Conservation (phyloP, 2,888 invertebrate species). For the Catocala fraxini region DNA sequence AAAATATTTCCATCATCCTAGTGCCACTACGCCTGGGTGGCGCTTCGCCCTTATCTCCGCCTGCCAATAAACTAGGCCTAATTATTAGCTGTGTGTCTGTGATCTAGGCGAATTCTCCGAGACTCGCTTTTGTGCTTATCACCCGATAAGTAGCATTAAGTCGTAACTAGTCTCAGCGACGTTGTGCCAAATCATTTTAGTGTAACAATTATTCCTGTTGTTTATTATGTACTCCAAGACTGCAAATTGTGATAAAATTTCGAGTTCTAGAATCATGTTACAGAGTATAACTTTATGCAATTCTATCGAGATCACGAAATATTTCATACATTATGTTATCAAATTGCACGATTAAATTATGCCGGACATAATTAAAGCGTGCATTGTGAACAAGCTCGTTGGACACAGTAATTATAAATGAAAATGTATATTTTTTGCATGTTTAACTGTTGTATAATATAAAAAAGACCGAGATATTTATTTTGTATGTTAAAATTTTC, state of each 20-base stretch:
- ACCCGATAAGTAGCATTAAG: conserved; percentile 73
- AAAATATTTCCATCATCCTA: background rate
- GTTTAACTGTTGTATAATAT: conserved; percentile 54
- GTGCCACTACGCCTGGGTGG: background rate
- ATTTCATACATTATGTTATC: conserved; percentile 31
- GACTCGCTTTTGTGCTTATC: conserved; percentile 76
- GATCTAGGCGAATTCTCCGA: conserved; percentile 64
- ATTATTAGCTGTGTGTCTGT: conserved; percentile 63
- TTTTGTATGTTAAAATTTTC: conserved; percentile 56
- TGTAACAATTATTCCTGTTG: conserved; percentile 59
- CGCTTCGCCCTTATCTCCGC: conserved; percentile 20
- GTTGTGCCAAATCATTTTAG: conserved; percentile 74
- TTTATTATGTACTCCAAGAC: conserved; percentile 66
- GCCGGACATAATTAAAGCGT: conserved; percentile 73
- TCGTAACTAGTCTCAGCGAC: conserved; percentile 57
- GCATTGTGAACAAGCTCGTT: conserved; percentile 35
- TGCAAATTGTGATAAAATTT: conserved; percentile 75
- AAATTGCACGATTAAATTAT: conserved; percentile 67
- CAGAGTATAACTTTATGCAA: conserved; percentile 37
- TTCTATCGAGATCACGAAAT: conserved; percentile 36
- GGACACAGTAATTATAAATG: conserved; percentile 41
- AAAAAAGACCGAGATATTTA: conserved; percentile 58
- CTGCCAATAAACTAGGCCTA: conserved; percentile 30
- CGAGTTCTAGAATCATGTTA: conserved; percentile 53
- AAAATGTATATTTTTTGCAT: conserved; percentile 61